A percentile compares a stretch with the other conserved stretches of the same genome.
These are phyloP conservation scores for Danaus plexippus DNA, from an alignment of 1,140 invertebrate species.

Conservation along the genomic window DNA sequence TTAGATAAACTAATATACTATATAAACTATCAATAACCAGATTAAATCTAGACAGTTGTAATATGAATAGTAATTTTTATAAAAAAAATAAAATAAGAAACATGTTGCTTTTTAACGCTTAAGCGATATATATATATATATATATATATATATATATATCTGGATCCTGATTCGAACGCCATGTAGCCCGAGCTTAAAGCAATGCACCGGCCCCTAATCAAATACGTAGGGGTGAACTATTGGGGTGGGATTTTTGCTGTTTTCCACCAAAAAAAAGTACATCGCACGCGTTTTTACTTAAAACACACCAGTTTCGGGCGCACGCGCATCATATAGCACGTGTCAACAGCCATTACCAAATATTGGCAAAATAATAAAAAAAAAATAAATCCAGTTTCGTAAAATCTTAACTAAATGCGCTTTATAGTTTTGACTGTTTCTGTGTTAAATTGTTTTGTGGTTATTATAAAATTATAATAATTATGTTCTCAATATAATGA, in stretches of 20 bases:
- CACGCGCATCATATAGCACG: slow-evolving; percentile 52
- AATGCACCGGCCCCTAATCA: slow-evolving; percentile 61
- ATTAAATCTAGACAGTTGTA: no score
- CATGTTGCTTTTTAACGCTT: slow-evolving; percentile 7
- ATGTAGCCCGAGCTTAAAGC: slow-evolving; percentile 42
- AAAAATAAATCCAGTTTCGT: slow-evolving; percentile 1
- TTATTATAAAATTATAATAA: background rate
- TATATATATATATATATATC: background rate
- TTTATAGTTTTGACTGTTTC: background rate
- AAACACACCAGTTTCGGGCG: slow-evolving; percentile 57
- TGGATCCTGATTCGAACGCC: slow-evolving; percentile 5
- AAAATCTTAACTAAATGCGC: slow-evolving; percentile 6
- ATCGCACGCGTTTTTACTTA: slow-evolving; percentile 60
- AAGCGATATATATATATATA: background rate
- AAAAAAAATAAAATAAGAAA: background rate
- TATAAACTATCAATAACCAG: no score
- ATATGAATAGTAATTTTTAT: background rate
- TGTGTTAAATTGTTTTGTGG: slow-evolving; percentile 1
- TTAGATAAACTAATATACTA: no score
- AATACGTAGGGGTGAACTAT: slow-evolving; percentile 41
- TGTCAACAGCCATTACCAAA: slow-evolving; percentile 20
- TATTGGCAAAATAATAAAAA: slow-evolving; percentile 12
- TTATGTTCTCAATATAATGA: slow-evolving; percentile 41
- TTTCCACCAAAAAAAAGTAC: slow-evolving; percentile 62
- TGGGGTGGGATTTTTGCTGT: slow-evolving; percentile 62